These are phyloP conservation scores for Hydrozoanthus gracilis DNA, from an alignment of 92 coral and sea anemone genomes.

Conservation along the genomic window DNA sequence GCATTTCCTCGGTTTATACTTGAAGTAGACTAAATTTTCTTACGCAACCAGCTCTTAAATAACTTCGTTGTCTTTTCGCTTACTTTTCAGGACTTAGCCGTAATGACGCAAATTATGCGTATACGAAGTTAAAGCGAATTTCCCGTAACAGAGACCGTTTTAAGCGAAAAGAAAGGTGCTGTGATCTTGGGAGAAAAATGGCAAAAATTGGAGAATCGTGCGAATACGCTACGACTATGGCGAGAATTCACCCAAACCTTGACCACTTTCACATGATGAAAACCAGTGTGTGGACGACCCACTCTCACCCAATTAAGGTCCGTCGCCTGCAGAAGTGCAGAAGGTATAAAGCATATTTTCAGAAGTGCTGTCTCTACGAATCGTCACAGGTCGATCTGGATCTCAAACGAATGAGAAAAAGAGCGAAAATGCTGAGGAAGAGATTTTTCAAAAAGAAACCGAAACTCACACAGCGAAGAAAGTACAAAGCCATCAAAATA, in stretches of 20 bases:
- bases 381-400: conserved; percentile 65
- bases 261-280: conserved; percentile 80
- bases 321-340: conserved; percentile 73
- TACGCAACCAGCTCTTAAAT: not conserved
- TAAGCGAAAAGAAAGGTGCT: conserved; percentile 63
- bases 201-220: conserved; percentile 89
- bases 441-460: conserved; percentile 7
- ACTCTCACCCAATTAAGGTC: conserved; percentile 59
- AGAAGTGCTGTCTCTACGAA: conserved; percentile 83
- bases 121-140: not conserved
- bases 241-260: conserved; percentile 58
- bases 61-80: not conserved
- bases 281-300: conserved; percentile 67
- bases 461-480: not conserved
- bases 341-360: conserved; percentile 73
- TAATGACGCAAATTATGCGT: conserved; percentile 16
- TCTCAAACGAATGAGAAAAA: conserved; percentile 47
- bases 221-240: conserved; percentile 56
- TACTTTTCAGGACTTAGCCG: conserved; percentile 1
- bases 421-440: conserved; percentile 1
- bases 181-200: conserved; percentile 79
- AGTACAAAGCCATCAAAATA: not conserved
- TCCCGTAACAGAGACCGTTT: not conserved
- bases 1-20: not conserved
- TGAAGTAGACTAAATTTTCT: not conserved